phyloP scores from a whole-genome alignment of 2,888 invertebrate species.

The Caenorhabditis becei region DNA sequence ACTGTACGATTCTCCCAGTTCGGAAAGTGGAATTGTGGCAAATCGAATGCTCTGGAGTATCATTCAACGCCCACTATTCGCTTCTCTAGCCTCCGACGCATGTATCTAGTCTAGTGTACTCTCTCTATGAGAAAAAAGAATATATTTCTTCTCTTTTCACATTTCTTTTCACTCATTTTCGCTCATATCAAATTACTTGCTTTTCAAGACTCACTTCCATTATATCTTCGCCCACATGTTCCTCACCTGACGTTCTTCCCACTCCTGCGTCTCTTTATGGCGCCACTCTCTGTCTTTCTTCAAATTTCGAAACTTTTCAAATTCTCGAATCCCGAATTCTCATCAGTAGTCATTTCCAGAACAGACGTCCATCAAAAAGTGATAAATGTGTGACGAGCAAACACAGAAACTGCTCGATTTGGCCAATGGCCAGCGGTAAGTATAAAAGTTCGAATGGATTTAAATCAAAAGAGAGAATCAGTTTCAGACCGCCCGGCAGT shows the following conservation, averaged over 20 bases:
- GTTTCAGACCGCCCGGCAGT: conserved; percentile 60
- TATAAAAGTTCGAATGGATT: not conserved
- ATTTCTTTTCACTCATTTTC: conserved; percentile 18
- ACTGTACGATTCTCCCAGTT: conserved; percentile 22
- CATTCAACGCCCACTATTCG: not conserved
- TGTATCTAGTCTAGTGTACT: conserved; percentile 37
- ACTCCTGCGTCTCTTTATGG: conserved; percentile 30
- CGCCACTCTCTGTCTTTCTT: conserved; percentile 24
- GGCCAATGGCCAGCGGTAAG: conserved; percentile 60
- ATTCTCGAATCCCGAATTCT: not conserved
- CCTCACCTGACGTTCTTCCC: conserved; percentile 47
- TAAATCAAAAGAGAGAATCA: not conserved
- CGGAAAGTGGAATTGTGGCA: not conserved
- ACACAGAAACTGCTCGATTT: conserved; percentile 59
- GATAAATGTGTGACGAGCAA: conserved; percentile 63
- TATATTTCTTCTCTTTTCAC: conserved; percentile 7
- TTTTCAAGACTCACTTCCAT: conserved; percentile 1
- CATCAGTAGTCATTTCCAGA: conserved; percentile 9
- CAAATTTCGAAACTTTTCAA: conserved; percentile 4
- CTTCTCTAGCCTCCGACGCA: not conserved
- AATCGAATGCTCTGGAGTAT: not conserved
- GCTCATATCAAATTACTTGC: conserved; percentile 47
- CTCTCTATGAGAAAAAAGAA: not conserved
- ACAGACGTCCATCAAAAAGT: conserved; percentile 1
- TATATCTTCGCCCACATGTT: conserved; percentile 19